These are phyloP conservation scores for Isoperla grammatica DNA, from an alignment of 2,888 invertebrate species.

Conservation along the genomic window DNA sequence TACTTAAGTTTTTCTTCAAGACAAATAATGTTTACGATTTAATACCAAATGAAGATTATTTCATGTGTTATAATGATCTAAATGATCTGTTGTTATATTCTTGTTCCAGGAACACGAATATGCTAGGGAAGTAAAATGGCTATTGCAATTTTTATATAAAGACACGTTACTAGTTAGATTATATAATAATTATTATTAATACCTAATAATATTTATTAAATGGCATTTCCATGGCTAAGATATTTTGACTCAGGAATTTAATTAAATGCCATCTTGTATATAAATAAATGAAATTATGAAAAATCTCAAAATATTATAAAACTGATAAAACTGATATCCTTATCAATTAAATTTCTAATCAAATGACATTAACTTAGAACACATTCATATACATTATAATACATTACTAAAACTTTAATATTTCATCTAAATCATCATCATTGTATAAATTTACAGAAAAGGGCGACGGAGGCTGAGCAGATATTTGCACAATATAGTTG, in stretches of 20 bases:
- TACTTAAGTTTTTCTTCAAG: not conserved
- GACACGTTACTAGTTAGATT: slow-evolving; percentile 1
- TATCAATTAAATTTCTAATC: too few species aligned
- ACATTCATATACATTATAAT: too few species aligned
- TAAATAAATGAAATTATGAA: slow-evolving; percentile 6
- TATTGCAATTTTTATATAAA: slow-evolving; percentile 7
- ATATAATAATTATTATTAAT: not conserved
- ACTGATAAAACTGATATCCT: not conserved
- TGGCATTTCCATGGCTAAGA: not conserved
- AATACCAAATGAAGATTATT: not conserved
- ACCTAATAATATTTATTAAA: slow-evolving; percentile 4
- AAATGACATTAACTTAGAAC: too few species aligned
- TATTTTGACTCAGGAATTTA: slow-evolving; percentile 14
- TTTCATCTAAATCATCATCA: too few species aligned
- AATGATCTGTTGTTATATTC: not conserved
- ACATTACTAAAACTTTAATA: too few species aligned
- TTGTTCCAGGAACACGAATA: not conserved
- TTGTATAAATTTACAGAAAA: too few species aligned
- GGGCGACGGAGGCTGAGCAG: too few species aligned
- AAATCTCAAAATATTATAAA: slow-evolving; percentile 9
- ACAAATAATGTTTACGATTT: not conserved
- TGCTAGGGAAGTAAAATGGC: not conserved
- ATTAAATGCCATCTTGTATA: slow-evolving; percentile 8
- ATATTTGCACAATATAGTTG: too few species aligned
- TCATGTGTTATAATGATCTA: not conserved